A percentile compares a stretch with the other conserved stretches of the same genome.
Evolutionary conservation across 2,797 vertebrate species (phyloP).

Genomic region (Tokudaia muenninki): DNA sequence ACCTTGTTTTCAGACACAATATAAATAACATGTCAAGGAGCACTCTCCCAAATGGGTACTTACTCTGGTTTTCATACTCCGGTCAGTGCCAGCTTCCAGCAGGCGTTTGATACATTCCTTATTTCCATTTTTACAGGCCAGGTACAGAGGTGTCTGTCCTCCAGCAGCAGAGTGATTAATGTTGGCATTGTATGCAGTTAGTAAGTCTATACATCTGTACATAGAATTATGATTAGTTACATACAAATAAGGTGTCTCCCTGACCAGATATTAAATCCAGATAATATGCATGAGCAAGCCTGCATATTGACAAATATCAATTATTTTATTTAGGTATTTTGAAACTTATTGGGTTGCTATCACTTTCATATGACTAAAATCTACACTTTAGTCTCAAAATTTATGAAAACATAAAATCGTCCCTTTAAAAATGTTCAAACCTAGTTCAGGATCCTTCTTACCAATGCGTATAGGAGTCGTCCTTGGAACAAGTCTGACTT

Average conservation of each 20-base stretch:
- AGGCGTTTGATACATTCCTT: conserved; percentile 91
- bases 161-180: conserved; percentile 90
- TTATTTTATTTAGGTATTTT: neutral
- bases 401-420: conserved; percentile 2
- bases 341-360: neutral
- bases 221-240: conserved; percentile 48
- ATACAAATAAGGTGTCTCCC: neutral
- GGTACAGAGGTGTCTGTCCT: conserved; percentile 93
- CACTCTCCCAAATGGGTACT: conserved; percentile 81
- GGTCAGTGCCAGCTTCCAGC: conserved; percentile 92
- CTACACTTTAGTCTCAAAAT: conserved; percentile 21
- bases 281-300: neutral
- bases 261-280: neutral
- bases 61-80: conserved; percentile 90
- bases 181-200: conserved; percentile 92
- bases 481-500: conserved; percentile 49
- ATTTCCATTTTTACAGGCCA: conserved; percentile 93
- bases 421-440: neutral
- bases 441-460: conserved; percentile 16
- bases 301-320: conserved; percentile 1
- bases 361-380: neutral
- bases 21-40: neutral
- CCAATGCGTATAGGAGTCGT: neutral
- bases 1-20: neutral
- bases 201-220: conserved; percentile 93